phyloP scores from a whole-genome alignment of 2,888 invertebrate genomes.

The Metellina segmentata region DNA sequence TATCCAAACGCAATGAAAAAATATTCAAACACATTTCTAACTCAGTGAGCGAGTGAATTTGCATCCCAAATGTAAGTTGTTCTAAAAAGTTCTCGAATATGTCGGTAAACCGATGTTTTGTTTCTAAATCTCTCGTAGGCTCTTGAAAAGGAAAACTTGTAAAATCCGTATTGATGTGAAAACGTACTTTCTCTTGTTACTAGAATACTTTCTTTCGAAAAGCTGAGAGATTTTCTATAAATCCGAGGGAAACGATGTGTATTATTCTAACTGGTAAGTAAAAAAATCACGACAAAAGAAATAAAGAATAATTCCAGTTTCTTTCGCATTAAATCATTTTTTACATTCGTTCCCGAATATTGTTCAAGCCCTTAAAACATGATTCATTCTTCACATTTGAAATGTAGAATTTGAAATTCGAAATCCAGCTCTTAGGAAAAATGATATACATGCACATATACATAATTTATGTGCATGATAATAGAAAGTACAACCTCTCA shows the following conservation, averaged over 20 bases:
- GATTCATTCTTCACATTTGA: background rate
- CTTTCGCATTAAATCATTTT: background rate
- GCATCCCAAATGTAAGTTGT: background rate
- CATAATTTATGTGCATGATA: no score
- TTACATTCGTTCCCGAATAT: background rate
- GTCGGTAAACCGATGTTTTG: slow-evolving; percentile 1
- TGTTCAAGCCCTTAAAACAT: background rate
- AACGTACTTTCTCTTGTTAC: background rate
- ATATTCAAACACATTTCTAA: background rate
- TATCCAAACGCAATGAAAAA: background rate
- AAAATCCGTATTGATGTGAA: background rate
- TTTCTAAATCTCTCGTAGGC: background rate
- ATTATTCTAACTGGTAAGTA: background rate
- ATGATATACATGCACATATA: no score
- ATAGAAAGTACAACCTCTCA: no score
- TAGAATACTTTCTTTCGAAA: background rate
- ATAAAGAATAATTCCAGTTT: background rate
- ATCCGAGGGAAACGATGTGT: background rate
- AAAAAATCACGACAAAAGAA: background rate
- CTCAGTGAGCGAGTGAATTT: background rate
- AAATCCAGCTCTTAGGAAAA: no score
- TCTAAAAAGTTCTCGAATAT: background rate
- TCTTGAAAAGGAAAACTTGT: slow-evolving; percentile 1
- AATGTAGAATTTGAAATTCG: no score
- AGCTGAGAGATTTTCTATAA: slow-evolving; percentile 1